phyloP scores from a whole-genome alignment of 2,888 invertebrate genomes.

The Steinernema scapterisci region DNA sequence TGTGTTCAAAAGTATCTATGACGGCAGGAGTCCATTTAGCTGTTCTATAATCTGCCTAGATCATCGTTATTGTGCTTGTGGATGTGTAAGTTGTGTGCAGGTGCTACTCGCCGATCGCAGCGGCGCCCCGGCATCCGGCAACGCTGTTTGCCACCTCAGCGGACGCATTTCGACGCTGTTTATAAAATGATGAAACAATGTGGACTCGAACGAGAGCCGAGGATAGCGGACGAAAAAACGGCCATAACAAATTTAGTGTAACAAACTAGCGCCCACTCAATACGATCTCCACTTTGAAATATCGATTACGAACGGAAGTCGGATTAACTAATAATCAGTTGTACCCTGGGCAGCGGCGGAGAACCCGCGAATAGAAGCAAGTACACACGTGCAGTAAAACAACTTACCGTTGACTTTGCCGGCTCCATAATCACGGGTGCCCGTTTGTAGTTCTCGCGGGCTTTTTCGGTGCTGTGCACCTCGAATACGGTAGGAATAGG shows the following conservation, averaged over 20 bases:
- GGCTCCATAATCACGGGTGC: slow-evolving; percentile 63
- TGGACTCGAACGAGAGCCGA: slow-evolving; percentile 12
- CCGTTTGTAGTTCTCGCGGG: slow-evolving; percentile 42
- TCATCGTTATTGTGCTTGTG: background rate
- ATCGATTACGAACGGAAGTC: slow-evolving; percentile 31
- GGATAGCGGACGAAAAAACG: slow-evolving; percentile 16
- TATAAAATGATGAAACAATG: slow-evolving; percentile 31
- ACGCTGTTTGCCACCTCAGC: slow-evolving; percentile 5
- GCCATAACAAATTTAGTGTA: slow-evolving; percentile 31
- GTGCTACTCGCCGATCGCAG: background rate
- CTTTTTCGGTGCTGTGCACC: slow-evolving; percentile 12
- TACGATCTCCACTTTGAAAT: background rate
- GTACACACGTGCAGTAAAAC: background rate
- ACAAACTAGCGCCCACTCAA: slow-evolving; percentile 27
- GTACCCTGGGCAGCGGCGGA: background rate
- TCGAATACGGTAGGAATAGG: slow-evolving; percentile 10
- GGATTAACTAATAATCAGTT: too few relatives aligned
- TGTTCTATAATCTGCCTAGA: background rate
- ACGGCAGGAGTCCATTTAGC: background rate
- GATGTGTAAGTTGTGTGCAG: background rate
- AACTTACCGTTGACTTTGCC: slow-evolving; percentile 58
- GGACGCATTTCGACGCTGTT: slow-evolving; percentile 15
- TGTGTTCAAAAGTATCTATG: background rate
- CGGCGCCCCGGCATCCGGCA: background rate
- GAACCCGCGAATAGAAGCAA: slow-evolving; percentile 28